phyloP scores from a whole-genome alignment of 2,888 invertebrate species.

The Bugula neritina region DNA sequence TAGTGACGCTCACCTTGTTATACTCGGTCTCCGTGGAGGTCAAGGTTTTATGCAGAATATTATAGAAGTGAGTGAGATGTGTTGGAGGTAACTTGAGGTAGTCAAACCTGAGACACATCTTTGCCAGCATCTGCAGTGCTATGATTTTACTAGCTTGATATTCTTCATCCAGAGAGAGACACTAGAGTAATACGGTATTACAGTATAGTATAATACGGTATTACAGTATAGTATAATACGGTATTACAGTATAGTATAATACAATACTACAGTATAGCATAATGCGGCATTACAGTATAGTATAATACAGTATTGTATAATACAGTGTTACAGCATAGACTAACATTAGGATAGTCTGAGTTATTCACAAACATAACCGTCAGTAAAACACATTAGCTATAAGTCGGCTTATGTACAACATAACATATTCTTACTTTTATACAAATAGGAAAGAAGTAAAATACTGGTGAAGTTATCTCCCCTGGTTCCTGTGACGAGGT shows the following conservation, averaged over 20 bases:
- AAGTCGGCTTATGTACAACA: too few species aligned
- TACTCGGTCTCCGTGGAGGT: constrained; percentile 60
- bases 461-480: constrained; percentile 73
- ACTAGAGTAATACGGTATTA: too few species aligned
- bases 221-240: too few species aligned
- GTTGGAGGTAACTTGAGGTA: constrained; percentile 67
- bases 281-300: too few species aligned
- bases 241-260: too few species aligned
- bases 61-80: constrained; percentile 78
- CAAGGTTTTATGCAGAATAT: constrained; percentile 69
- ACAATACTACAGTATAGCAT: too few species aligned
- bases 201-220: constrained; percentile 21
- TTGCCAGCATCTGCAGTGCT: constrained; percentile 78
- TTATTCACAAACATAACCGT: too few species aligned
- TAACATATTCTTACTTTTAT: constrained; percentile 19
- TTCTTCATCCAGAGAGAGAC: constrained; percentile 66
- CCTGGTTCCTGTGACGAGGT: constrained; percentile 70
- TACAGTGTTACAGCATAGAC: too few species aligned
- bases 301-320: too few species aligned
- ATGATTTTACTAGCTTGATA: constrained; percentile 76
- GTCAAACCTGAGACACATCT: constrained; percentile 70
- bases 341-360: too few species aligned
- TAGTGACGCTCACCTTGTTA: too few species aligned
- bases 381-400: too few species aligned
- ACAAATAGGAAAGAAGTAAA: constrained; percentile 68